Evolutionary conservation across 2,888 invertebrate genomes (phyloP), one percentile per base, ranked within the genome.

Genomic region (Pelosia muscerda): DNA sequence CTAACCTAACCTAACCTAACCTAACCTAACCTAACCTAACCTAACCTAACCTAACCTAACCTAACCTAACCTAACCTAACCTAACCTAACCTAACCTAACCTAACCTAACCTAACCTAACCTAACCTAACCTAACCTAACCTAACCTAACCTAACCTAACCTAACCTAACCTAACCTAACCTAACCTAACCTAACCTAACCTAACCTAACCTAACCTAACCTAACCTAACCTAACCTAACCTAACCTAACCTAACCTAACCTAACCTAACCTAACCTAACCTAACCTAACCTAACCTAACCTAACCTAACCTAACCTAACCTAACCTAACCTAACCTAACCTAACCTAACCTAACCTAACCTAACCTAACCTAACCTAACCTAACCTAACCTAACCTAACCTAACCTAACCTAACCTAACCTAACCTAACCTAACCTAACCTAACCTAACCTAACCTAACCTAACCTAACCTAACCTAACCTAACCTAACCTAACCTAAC

Each of bases 131-230:
- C 38, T 42, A 38, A 38, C 38, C 38, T 42, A 38, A 60, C 38
- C 60, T 42, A 42, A 42, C 42, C 42, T 42, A 60, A 60, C 60
- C 60, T 42, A 60, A 38, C 57, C 57, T 57, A 60, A 42, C 42
- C 28, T 19, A 55, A 63, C 26, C 15, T 42, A 60, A 65, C 65
- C 65, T 68, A 68, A 70, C 70, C 73, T 70, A 70, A 69, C 69
- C 69, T 70, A 73, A 73, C 73, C 69, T 70, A 69, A 73, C 69
- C 73, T 70, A 73, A 69, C 68, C 69, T 70, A 73, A 73, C 73
- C 69, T 70, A 69, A 73, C 69, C 73, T 70, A 73, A 69, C 69
- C 69, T 66, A 69, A 69, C 69, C 68, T 68, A 66, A 68, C 67
- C 67, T 62, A 67, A 63, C 67, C 59, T 65, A 69, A 66, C 68